These are phyloP conservation scores for Athetis lepigone DNA, from an alignment of 2,888 invertebrate genomes.

Conservation along the genomic window DNA sequence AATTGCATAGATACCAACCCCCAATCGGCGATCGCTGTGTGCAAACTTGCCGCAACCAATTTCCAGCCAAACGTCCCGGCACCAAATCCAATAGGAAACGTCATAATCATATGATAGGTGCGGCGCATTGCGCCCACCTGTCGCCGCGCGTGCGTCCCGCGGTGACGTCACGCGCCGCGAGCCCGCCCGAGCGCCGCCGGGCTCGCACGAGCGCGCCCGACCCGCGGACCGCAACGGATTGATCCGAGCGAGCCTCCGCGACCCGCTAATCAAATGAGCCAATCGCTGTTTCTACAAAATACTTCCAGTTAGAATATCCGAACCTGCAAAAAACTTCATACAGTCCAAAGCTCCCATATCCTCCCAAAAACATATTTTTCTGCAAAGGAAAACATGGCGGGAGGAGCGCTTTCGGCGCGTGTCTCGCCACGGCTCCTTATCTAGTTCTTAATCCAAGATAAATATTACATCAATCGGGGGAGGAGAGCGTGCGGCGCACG, in stretches of 20 bases:
- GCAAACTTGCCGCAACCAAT: slow-evolving; percentile 78
- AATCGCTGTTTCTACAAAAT: slow-evolving; percentile 65
- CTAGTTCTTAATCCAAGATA: slow-evolving; percentile 89
- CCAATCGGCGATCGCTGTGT: slow-evolving; percentile 63
- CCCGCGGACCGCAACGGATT: slow-evolving; percentile 79
- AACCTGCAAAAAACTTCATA: slow-evolving; percentile 19
- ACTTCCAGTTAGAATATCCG: slow-evolving; percentile 36
- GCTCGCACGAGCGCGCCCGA: slow-evolving; percentile 65
- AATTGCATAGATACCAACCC: slow-evolving; percentile 63
- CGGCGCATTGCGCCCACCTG: slow-evolving; percentile 90
- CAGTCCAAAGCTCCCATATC: slow-evolving; percentile 11
- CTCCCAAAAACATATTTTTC: slow-evolving; percentile 47
- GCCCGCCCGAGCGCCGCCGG: slow-evolving; percentile 70
- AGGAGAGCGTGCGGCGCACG: slow-evolving; percentile 73
- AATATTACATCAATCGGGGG: slow-evolving; percentile 90
- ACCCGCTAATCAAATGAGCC: slow-evolving; percentile 77
- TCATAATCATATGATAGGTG: slow-evolving; percentile 89
- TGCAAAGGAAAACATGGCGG: slow-evolving; percentile 35
- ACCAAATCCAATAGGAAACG: slow-evolving; percentile 84
- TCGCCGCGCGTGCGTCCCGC: slow-evolving; percentile 89
- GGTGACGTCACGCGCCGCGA: slow-evolving; percentile 85
- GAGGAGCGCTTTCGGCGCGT: slow-evolving; percentile 65
- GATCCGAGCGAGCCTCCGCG: slow-evolving; percentile 79
- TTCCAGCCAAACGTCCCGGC: slow-evolving; percentile 73
- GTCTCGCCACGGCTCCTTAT: slow-evolving; percentile 80